phyloP scores from a whole-genome alignment of 2,797 vertebrate species.

The Botia kubotai region DNA sequence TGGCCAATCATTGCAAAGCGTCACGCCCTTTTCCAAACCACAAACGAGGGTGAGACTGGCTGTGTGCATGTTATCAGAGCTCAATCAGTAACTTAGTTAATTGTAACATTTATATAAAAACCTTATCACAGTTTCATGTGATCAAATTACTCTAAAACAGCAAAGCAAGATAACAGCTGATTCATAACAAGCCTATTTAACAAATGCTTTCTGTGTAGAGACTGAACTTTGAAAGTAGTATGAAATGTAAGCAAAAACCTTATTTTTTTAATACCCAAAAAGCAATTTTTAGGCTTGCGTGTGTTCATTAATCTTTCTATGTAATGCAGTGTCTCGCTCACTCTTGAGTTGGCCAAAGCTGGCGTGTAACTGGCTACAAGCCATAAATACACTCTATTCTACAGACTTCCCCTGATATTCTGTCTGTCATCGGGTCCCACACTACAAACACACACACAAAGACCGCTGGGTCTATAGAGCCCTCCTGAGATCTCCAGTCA shows the following conservation, averaged over 20 bases:
- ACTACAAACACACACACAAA: slow-evolving; percentile 15
- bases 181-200: not conserved
- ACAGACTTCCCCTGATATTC: slow-evolving; percentile 15
- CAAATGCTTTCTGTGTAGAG: slow-evolving; percentile 2
- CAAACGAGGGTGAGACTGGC: not conserved
- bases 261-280: too few species aligned
- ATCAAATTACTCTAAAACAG: slow-evolving; percentile 7
- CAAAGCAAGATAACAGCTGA: not conserved
- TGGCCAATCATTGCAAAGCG: slow-evolving; percentile 46
- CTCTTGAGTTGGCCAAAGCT: not conserved
- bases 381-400: slow-evolving; percentile 8
- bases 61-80: not conserved
- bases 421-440: slow-evolving; percentile 24
- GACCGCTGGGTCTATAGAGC: not conserved
- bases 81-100: not conserved
- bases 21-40: slow-evolving; percentile 7
- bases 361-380: not conserved
- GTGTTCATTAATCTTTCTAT: slow-evolving; percentile 12
- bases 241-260: not conserved
- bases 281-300: not conserved
- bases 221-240: not conserved
- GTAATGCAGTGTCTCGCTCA: not conserved
- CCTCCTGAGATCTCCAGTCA: not conserved
- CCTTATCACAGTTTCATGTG: slow-evolving; percentile 1
- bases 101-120: slow-evolving; percentile 1